Evolutionary conservation across 2,113 vertebrate genomes (phyloP), one percentile per base, ranked within the genome.

Genomic region (Neopipo cinnamomea): DNA sequence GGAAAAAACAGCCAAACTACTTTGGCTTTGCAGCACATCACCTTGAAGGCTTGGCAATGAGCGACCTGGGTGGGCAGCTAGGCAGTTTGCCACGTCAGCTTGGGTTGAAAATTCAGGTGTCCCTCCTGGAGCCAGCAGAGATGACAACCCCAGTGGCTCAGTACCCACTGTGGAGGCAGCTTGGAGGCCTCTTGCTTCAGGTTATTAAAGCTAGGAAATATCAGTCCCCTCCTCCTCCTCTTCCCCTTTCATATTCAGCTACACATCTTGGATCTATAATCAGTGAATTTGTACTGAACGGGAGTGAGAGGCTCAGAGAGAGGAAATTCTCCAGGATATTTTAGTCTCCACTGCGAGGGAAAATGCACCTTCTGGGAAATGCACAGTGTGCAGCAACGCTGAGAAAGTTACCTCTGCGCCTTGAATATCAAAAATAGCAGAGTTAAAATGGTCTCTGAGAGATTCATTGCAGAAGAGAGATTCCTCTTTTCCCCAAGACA

Each of bases 301-400:
- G 42, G 91, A 65, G 37, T 5, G 73, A 85, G 85, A 84, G 27
- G 59, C 68, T 91, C 59, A 59, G 61, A 39, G 2, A 53, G 63
- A 91, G 73, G 81, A 95, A 85, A 67, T 71, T 91, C 93, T 94
- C 52, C 61, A 46, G 78, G 88, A 63, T 89, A 93, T 88, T 96
- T 94, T 55, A 59, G 73, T 89, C 85, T 87, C 85, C 50, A 58
- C n/a, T 3, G 2, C n/a, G 52, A 93, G 53, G 85, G 81, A 93
- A 77, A 94, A 85, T 65, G 68, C 89, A 70, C 70, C 85, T 85
- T 71, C 77, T 67, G 85, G 84, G 84, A 87, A 89, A 74, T 0
- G 7, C 59, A 91, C 4, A 44, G 68, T 1, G 2, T 41, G 55
- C 44, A 86, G 73, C 35, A 85, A n/a, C 0, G 8, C 85, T 82